These are phyloP conservation scores for Athene noctua DNA, from an alignment of 2,113 vertebrate genomes.

Conservation along the genomic window DNA sequence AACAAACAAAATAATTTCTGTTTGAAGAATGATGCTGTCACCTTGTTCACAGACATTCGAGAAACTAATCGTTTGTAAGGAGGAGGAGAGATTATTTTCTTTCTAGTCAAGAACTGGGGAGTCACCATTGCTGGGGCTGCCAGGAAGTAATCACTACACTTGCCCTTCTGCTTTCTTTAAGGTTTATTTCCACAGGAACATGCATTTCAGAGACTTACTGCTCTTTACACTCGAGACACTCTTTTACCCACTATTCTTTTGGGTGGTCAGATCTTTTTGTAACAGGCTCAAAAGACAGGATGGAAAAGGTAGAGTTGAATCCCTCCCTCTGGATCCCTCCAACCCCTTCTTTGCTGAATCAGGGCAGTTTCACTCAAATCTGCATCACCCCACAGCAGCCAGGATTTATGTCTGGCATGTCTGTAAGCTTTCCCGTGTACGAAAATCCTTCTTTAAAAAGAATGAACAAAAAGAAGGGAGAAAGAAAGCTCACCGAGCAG, in stretches of 20 bases:
- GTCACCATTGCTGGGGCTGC: not conserved
- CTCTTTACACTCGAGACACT: not conserved
- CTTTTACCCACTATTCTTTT: not conserved
- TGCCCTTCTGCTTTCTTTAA: not conserved
- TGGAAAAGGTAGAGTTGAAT: not conserved
- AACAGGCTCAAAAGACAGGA: not conserved
- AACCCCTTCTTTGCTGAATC: not conserved
- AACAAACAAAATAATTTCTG: not conserved
- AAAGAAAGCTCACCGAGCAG: not conserved
- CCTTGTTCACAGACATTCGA: not conserved
- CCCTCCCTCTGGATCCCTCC: not conserved
- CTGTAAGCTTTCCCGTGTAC: not conserved
- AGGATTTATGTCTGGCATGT: not conserved
- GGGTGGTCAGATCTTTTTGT: not conserved
- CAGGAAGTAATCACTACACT: not conserved
- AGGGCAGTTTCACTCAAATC: not conserved
- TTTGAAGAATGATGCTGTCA: not conserved
- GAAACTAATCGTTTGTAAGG: not conserved
- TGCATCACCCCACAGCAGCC: not conserved
- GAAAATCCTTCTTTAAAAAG: slow-evolving; percentile 21
- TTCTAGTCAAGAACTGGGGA: not conserved
- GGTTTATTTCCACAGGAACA: not conserved
- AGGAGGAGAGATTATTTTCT: not conserved
- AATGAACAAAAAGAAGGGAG: not conserved
- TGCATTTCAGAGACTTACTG: not conserved